Base-by-base conservation (phyloP, 2,888 invertebrate species). In the Chirona hameri region DNA sequence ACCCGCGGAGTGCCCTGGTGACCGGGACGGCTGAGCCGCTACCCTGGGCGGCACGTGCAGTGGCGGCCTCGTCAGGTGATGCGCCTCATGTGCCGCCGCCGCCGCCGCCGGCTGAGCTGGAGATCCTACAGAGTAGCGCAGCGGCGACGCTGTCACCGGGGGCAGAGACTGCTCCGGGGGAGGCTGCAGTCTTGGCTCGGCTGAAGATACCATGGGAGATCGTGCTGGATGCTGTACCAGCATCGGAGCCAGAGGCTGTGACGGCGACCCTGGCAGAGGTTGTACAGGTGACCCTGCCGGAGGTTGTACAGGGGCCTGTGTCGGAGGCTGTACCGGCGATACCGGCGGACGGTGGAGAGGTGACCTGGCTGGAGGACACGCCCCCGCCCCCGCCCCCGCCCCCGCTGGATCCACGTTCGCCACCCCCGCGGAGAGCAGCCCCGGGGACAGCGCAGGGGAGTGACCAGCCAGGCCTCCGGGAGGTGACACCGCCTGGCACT, bases 331-430 rank as follows among this genome's bases (percentile, higher is more conserved):
- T 24, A 12, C 46, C n/a, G 18, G 14, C 7, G 60, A 10, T 27
- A 21, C 55, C 12, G 79, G 21, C 24, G 31, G 39, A 57, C 76
- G 39, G 12, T 31, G 52, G 27, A 24, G 24, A 24, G 79, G 82
- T 80, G 29, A 82, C 80, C 4, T 1, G 14, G 72, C 0, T 18
- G 72, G 72, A 5, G 5, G 72, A 18, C 69, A 82, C 81, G n/a
- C 83, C 83, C 21, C 81, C 81, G 69, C 81, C 83, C 69, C 72
- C 81, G 60, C 83, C n/a, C n/a, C n/a, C n/a, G n/a, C n/a, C n/a
- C n/a, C n/a, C n/a, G n/a, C n/a, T n/a, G n/a, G n/a, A n/a, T n/a
- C n/a, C n/a, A n/a, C n/a, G n/a, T n/a, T n/a, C n/a, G 29, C 79
- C 79, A 27, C 81, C 48, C 9, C 60, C 82, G 79, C 81, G 79